Conservation (phyloP, 2,797 vertebrate species). For the Coreius guichenoti region DNA sequence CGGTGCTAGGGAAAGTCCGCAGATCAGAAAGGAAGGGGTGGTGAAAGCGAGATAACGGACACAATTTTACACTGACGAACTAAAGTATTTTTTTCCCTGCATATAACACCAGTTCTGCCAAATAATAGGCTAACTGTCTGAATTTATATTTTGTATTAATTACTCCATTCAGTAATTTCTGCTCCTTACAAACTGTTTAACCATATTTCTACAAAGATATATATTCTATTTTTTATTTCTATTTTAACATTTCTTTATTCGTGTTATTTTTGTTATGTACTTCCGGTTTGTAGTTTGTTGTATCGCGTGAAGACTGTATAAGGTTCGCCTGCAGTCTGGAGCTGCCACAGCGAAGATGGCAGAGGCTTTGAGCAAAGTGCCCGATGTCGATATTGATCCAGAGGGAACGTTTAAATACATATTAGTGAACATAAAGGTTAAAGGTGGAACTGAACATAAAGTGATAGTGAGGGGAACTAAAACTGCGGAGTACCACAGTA, state of each 20-base stretch:
- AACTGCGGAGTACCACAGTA: conserved; percentile 91
- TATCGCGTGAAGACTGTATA: neutral
- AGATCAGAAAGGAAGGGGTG: neutral
- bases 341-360: conserved; percentile 68
- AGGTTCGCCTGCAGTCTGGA: neutral
- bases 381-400: conserved; percentile 83
- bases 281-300: conserved; percentile 14
- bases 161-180: neutral
- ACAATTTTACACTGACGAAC: neutral
- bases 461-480: conserved; percentile 86
- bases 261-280: neutral
- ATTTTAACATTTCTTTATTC: too few relatives aligned
- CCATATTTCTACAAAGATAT: neutral
- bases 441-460: conserved; percentile 74
- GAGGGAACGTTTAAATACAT: conserved; percentile 92
- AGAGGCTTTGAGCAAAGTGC: conserved; percentile 71
- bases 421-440: conserved; percentile 81
- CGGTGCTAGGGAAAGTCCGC: neutral
- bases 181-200: neutral
- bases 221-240: neutral
- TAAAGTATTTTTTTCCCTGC: neutral
- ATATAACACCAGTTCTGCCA: neutral
- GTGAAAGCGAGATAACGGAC: neutral
- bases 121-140: neutral
- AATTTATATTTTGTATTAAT: neutral